A percentile compares a stretch with the other conserved stretches of the same genome.
Conservation (phyloP, 1,140 invertebrate genomes). For the Musca domestica region DNA sequence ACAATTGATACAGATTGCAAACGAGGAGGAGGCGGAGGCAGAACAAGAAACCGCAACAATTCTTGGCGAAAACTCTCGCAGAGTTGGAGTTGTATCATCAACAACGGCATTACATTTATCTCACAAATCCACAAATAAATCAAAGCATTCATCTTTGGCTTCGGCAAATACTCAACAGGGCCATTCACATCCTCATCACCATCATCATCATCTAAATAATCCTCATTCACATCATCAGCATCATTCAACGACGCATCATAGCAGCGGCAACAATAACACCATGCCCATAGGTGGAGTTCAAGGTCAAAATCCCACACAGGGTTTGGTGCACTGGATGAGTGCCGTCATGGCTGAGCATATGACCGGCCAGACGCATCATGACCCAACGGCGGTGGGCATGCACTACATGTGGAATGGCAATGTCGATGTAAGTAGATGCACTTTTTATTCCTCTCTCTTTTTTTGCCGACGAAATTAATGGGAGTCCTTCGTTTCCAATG, state of each 20-base stretch:
- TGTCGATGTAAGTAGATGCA: conserved; percentile 59
- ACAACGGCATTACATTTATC: background rate
- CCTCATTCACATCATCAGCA: no score
- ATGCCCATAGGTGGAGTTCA: conserved; percentile 56
- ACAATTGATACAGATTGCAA: no score
- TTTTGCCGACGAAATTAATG: background rate
- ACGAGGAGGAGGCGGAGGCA: no score
- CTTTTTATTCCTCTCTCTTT: background rate
- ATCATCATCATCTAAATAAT: no score
- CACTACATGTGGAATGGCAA: conserved; percentile 72
- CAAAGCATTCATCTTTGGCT: background rate
- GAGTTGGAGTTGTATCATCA: conserved; percentile 3
- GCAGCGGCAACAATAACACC: conserved; percentile 28
- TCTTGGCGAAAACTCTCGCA: no score
- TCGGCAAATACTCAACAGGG: conserved; percentile 15
- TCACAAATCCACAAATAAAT: background rate
- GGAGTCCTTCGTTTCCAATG: no score
- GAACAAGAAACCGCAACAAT: background rate
- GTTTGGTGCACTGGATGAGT: conserved; percentile 79
- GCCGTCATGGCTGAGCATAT: conserved; percentile 77
- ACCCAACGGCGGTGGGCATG: conserved; percentile 61
- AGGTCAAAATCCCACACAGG: conserved; percentile 66
- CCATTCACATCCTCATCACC: conserved; percentile 6
- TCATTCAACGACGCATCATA: background rate
- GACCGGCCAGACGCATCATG: conserved; percentile 64